Percentiles rank a stretch among this genome's conserved stretches.
These are phyloP conservation scores for Syngnathus floridae DNA, from an alignment of 2,113 vertebrate species.

Conservation along the genomic window DNA sequence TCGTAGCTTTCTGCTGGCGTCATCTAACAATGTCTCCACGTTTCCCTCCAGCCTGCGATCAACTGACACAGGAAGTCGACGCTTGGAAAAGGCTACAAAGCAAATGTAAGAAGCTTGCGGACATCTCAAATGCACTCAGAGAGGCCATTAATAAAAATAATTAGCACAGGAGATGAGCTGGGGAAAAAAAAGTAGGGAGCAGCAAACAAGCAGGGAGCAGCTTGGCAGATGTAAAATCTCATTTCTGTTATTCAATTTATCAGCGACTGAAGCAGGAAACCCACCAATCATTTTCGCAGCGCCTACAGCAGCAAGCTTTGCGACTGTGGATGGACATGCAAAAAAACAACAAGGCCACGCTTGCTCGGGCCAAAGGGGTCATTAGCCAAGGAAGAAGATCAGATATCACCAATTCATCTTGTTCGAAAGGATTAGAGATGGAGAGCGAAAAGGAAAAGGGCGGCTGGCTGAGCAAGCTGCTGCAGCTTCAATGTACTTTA, in stretches of 20 bases:
- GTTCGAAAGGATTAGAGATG: slow-evolving; percentile 56
- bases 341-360: slow-evolving; percentile 30
- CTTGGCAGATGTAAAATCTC: slow-evolving; percentile 66
- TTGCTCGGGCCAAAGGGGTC: slow-evolving; percentile 41
- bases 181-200: slow-evolving; percentile 3
- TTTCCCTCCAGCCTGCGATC: slow-evolving; percentile 35
- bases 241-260: slow-evolving; percentile 69
- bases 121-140: slow-evolving; percentile 65
- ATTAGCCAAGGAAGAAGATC: slow-evolving; percentile 66
- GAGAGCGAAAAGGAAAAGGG: slow-evolving; percentile 19
- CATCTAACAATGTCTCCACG: slow-evolving; percentile 42
- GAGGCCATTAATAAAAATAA: slow-evolving; percentile 69
- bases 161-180: slow-evolving; percentile 55
- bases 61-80: slow-evolving; percentile 49
- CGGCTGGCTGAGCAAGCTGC: slow-evolving; percentile 45
- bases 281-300: slow-evolving; percentile 56
- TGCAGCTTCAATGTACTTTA: slow-evolving; percentile 57
- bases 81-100: slow-evolving; percentile 24
- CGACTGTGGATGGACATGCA: slow-evolving; percentile 27
- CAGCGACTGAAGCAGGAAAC: slow-evolving; percentile 58
- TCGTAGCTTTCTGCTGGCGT: slow-evolving; percentile 33
- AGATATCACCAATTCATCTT: slow-evolving; percentile 67
- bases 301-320: slow-evolving; percentile 46
- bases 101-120: slow-evolving; percentile 56
- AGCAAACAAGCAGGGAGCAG: slow-evolving; percentile 36